Percentiles rank a stretch among this genome's conserved stretches.
These are phyloP conservation scores for Leptinotarsa peninsularis DNA, from an alignment of 2,888 invertebrate species.

Conservation along the genomic window DNA sequence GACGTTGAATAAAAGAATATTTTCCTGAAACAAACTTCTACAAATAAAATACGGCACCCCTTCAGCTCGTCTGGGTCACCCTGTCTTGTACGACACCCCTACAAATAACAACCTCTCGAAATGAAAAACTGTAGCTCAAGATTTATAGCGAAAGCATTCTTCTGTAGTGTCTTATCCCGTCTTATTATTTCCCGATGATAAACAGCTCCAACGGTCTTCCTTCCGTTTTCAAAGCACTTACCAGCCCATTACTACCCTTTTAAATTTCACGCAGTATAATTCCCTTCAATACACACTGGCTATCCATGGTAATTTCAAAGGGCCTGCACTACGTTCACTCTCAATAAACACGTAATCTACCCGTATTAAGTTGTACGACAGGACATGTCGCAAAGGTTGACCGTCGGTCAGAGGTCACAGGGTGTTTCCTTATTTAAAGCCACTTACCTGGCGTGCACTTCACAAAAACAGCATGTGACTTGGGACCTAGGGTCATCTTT, in stretches of 20 bases:
- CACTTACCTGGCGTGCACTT: constrained; percentile 31
- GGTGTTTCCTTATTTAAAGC: constrained; percentile 29
- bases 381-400: constrained; percentile 30
- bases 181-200: constrained; percentile 21
- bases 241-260: constrained; percentile 37
- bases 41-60: no score
- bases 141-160: constrained; percentile 9
- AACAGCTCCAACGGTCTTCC: constrained; percentile 35
- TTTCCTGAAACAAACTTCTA: no score
- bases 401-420: constrained; percentile 41
- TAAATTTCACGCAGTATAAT: constrained; percentile 38
- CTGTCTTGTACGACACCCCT: not conserved
- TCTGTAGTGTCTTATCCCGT: not conserved
- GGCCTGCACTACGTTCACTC: constrained; percentile 31
- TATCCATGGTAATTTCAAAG: constrained; percentile 9
- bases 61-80: no score
- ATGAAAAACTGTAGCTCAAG: not conserved
- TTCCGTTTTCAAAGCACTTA: constrained; percentile 34
- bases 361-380: constrained; percentile 22
- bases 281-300: constrained; percentile 13
- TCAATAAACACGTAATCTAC: constrained; percentile 45
- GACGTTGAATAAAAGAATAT: no score
- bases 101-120: not conserved
- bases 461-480: constrained; percentile 24
- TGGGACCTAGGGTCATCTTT: not conserved